Evolutionary conservation across 2,888 invertebrate genomes (phyloP).

Genomic region (Cephus spinipes): DNA sequence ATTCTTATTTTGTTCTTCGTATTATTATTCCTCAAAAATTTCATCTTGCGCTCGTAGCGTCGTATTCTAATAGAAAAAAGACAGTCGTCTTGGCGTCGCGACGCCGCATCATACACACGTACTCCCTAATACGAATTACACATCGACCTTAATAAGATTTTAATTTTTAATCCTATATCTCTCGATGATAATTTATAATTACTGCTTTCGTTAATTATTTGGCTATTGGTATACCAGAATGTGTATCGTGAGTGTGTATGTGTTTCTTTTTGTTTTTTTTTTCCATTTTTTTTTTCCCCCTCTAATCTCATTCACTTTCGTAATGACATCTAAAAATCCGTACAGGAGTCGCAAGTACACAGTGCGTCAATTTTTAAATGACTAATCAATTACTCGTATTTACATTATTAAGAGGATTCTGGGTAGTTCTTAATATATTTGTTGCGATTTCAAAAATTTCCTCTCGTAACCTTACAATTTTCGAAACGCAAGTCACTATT

Average conservation of each 20-base stretch:
- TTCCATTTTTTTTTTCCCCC: slow-evolving; percentile 14
- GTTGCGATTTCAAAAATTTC: slow-evolving; percentile 5
- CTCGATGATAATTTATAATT: slow-evolving; percentile 37
- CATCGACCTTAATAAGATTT: slow-evolving; percentile 46
- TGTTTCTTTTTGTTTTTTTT: slow-evolving; percentile 9
- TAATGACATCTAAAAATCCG: slow-evolving; percentile 30
- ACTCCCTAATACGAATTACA: slow-evolving; percentile 45
- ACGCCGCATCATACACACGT: slow-evolving; percentile 14
- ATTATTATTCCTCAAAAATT: background rate
- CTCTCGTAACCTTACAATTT: slow-evolving; percentile 14
- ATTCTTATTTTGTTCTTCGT: background rate
- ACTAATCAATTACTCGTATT: slow-evolving; percentile 1
- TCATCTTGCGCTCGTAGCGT: background rate
- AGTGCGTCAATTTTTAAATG: slow-evolving; percentile 28
- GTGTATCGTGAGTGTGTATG: slow-evolving; percentile 18
- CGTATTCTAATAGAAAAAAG: background rate
- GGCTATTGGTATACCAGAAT: slow-evolving; percentile 38
- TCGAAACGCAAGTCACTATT: background rate
- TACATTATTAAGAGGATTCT: slow-evolving; percentile 10
- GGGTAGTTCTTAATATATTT: background rate
- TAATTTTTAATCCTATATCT: slow-evolving; percentile 27
- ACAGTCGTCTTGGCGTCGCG: background rate
- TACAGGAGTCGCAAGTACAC: slow-evolving; percentile 22
- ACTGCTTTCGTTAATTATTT: slow-evolving; percentile 32
- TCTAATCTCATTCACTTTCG: background rate